phyloP scores from a whole-genome alignment of 2,797 vertebrate genomes.

The Uromys caudimaculatus region DNA sequence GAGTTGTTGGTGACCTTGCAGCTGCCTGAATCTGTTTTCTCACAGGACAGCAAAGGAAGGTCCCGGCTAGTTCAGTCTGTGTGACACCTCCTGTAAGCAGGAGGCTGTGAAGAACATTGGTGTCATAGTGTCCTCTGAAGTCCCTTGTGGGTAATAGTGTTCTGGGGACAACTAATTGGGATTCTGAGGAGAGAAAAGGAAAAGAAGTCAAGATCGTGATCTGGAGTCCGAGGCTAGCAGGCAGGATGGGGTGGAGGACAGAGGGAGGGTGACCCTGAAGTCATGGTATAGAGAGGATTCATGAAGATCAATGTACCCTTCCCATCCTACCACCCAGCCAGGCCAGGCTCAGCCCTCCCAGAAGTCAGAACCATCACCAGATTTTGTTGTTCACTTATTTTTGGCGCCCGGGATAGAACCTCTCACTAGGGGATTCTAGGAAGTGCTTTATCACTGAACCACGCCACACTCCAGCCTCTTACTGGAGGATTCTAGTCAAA shows the following conservation, averaged over 20 bases:
- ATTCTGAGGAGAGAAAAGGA: background rate
- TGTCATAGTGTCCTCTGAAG: background rate
- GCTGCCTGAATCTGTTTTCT: background rate
- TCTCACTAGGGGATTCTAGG: background rate
- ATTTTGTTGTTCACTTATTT: background rate
- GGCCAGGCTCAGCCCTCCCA: background rate
- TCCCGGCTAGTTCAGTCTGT: background rate
- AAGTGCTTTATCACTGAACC: background rate
- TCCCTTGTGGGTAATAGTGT: background rate
- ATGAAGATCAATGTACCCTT: accelerated
- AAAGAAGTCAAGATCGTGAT: background rate
- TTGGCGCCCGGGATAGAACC: background rate
- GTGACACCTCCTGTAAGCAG: background rate
- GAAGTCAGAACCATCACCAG: too few species aligned
- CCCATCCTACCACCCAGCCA: background rate
- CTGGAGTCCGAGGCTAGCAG: background rate
- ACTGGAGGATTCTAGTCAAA: background rate
- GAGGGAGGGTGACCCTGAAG: background rate
- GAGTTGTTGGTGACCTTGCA: background rate
- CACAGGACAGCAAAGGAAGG: background rate
- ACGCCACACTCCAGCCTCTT: background rate
- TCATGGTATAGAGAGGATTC: accelerated
- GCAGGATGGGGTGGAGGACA: background rate
- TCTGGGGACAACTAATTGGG: background rate
- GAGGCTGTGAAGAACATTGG: background rate